These are phyloP conservation scores for Cerastis rubricosa DNA, from an alignment of 2,888 invertebrate species.

Conservation along the genomic window DNA sequence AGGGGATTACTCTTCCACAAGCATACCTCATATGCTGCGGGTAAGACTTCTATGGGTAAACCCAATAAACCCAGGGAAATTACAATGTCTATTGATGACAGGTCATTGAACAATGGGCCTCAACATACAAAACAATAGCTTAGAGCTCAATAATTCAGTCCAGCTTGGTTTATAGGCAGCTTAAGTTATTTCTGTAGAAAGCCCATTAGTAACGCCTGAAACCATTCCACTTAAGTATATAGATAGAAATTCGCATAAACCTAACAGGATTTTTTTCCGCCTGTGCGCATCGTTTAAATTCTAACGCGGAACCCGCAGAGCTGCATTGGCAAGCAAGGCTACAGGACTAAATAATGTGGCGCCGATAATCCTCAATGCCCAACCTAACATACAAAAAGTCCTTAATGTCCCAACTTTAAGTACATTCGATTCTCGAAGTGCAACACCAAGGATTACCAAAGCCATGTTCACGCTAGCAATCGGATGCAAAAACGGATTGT, in stretches of 20 bases:
- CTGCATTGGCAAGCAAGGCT: slow-evolving; percentile 10
- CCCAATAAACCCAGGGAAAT: slow-evolving; percentile 1
- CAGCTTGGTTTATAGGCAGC: slow-evolving; percentile 6
- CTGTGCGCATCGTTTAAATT: background rate
- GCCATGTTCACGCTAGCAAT: background rate
- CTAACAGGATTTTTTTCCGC: slow-evolving; percentile 23
- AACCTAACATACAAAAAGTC: background rate
- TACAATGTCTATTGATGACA: background rate
- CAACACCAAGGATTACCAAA: background rate
- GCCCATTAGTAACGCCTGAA: slow-evolving; percentile 27
- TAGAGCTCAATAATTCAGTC: slow-evolving; percentile 11
- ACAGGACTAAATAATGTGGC: background rate
- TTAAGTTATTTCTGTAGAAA: slow-evolving; percentile 31
- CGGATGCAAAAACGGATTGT: background rate
- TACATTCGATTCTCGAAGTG: background rate
- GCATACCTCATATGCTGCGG: slow-evolving; percentile 4
- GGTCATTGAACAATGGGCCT: background rate
- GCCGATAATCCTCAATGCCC: background rate
- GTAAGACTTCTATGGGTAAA: slow-evolving; percentile 8
- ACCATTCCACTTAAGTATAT: slow-evolving; percentile 31
- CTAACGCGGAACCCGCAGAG: slow-evolving; percentile 15
- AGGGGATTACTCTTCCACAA: slow-evolving; percentile 14
- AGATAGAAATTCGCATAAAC: slow-evolving; percentile 45
- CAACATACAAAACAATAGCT: background rate
- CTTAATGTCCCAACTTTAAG: background rate